Evolutionary conservation across 2,113 vertebrate genomes (phyloP), one percentile per base, ranked within the genome.

Genomic region (Hipposideros armiger): DNA sequence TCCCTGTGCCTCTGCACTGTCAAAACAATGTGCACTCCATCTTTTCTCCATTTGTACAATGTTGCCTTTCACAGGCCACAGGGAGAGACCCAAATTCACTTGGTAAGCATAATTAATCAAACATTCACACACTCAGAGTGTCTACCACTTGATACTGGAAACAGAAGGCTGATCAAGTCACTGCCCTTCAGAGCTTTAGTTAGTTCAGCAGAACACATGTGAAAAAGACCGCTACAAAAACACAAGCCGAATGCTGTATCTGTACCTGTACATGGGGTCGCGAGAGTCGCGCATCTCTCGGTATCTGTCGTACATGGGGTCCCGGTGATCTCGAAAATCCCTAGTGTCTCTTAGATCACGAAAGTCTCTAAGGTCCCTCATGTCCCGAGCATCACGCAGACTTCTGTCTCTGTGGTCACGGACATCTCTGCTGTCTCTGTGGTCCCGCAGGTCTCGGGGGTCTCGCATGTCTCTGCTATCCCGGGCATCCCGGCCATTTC

Each of bases 361-460:
- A 28, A 98, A 66, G 93, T 98, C 98, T 95, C 98, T 98, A 0
- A 98, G 92, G 50, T 98, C 98, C 62, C 98, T 97, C 74, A 98
- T 92, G 95, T 99, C 98, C 69, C 98, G 96, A 20, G 97, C 92
- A 91, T 99, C 98, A 4, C 98, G 95, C 45, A 97, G 40, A 81
- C 78, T 96, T 85, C 97, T 0, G 62, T 99, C 99, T 50, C 99
- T 98, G 50, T 99, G 98, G 80, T 99, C 99, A 66, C 98, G 98
- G 36, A 67, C 94, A 87, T 99, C 99, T 77, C 99, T 97, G 54
- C 97, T 97, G 3, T 98, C 98, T 97, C 99, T 97, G 84, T 96
- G 36, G 1, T 99, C 99, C 11, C 99, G 99, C 67, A 98, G 89
- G 11, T 99, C 99, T 97, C 99, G 97, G 0, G 98, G 98, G 13